Evolutionary conservation across 2,888 invertebrate species (phyloP), one percentile per base, ranked within the genome.

Genomic region (Adineta ricciae): DNA sequence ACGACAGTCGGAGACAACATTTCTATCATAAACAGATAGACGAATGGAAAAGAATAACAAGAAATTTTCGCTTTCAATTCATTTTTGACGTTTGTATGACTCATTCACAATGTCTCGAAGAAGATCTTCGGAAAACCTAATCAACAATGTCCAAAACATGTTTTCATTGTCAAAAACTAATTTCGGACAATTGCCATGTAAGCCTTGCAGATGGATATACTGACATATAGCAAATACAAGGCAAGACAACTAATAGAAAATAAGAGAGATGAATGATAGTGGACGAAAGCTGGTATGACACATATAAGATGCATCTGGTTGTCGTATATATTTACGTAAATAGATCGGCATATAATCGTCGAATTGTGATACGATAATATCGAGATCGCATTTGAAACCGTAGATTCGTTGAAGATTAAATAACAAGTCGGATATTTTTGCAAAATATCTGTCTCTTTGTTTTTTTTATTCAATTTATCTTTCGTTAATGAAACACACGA

Each of bases 401-500:
- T n/a, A n/a, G n/a, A n/a, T n/a, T n/a, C n/a, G n/a, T 64, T 64
- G 9, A 16, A 64, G 46, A 46, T 46, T 11, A 46, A 46, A 46
- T 46, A 46, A 46, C 46, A 8, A 46, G 11, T 46, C 5, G 27
- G 32, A 27, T 64, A 16, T 4, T 64, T 64, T 64, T 32, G 2
- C 64, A 64, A 64, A 64, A 64, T 64, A 64, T 64, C 64, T 64
- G 52, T 21, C 52, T 52, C 32, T 64, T 64, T 54, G n/a, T n/a
- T 52, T 0, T 19, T 64, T 64, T 64, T 64, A 64, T 64, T 64
- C 19, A 64, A 32, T 32, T 32, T 64, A 32, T 64, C 64, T 27
- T 16, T 64, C 64, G 32, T 64, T 36, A 16, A 64, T 64, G 64
- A 64, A 64, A 32, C 64, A 27, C 14, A 64, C 16, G 11, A 46